A percentile compares a stretch with the other conserved stretches of the same genome.
These are phyloP conservation scores for Tenualosa thibaudeaui DNA, from an alignment of 2,797 vertebrate species.

Conservation along the genomic window DNA sequence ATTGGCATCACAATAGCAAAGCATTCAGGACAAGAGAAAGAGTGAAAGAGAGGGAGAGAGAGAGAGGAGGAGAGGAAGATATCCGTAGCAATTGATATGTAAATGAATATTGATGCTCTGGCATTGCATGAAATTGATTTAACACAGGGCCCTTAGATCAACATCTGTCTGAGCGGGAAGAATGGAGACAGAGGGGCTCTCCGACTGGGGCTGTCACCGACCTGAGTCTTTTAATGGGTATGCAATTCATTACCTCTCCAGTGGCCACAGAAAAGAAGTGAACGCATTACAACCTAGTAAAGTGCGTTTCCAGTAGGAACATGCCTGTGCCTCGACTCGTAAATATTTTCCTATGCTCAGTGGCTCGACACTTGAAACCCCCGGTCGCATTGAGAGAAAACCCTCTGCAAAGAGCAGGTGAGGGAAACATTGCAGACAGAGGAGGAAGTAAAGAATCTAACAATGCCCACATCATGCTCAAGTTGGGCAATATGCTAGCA, in stretches of 20 bases:
- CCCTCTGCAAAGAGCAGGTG: neutral
- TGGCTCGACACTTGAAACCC: neutral
- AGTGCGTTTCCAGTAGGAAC: neutral
- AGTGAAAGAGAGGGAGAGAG: neutral
- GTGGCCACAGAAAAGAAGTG: neutral
- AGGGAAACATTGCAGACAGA: neutral
- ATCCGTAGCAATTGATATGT: slow-evolving; percentile 29
- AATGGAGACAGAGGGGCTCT: slow-evolving; percentile 18
- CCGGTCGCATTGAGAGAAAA: neutral
- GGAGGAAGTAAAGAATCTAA: neutral
- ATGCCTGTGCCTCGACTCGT: neutral
- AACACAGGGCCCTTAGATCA: slow-evolving; percentile 17
- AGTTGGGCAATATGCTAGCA: neutral
- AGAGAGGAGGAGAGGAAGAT: neutral
- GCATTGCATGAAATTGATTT: slow-evolving; percentile 30
- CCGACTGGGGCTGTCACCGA: neutral
- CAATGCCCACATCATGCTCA: too few relatives aligned
- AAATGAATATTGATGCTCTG: slow-evolving; percentile 17
- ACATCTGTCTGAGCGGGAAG: neutral
- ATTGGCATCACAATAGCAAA: neutral
- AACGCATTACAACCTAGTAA: neutral
- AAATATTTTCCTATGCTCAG: neutral
- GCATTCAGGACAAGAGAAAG: neutral
- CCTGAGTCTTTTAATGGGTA: slow-evolving; percentile 35
- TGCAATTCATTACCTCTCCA: slow-evolving; percentile 39